Evolutionary conservation across 2,888 invertebrate genomes (phyloP).

Genomic region (Bruchidius siliquastri): DNA sequence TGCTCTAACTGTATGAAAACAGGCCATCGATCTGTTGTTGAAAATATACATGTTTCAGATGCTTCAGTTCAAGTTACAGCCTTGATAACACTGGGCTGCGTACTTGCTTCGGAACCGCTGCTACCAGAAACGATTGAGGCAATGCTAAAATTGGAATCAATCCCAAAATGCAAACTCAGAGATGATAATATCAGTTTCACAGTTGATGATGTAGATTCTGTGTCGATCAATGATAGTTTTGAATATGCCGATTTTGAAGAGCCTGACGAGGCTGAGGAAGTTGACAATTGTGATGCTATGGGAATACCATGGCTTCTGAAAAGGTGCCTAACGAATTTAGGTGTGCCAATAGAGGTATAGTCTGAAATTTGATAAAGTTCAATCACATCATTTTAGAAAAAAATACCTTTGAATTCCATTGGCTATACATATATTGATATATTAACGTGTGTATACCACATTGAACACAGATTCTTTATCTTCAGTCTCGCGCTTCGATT

Average conservation of each 20-base stretch:
- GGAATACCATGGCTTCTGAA: constrained; percentile 56
- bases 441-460: no score
- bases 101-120: constrained; percentile 61
- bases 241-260: constrained; percentile 31
- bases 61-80: constrained; percentile 68
- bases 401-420: no score
- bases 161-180: not conserved
- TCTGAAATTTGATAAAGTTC: not conserved
- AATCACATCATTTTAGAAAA: no score
- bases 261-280: constrained; percentile 34
- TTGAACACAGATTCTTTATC: no score
- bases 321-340: constrained; percentile 57
- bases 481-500: no score
- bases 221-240: constrained; percentile 14
- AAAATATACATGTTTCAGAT: constrained; percentile 47
- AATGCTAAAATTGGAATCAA: constrained; percentile 43
- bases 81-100: constrained; percentile 67
- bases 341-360: constrained; percentile 20
- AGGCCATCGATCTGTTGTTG: no score
- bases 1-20: no score
- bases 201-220: constrained; percentile 19
- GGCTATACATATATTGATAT: no score
- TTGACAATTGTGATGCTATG: constrained; percentile 11
- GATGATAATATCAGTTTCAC: not conserved
- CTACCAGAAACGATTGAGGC: constrained; percentile 57